Base-by-base conservation (phyloP, 2,113 vertebrate genomes). In the Sylvilagus bachmani region DNA sequence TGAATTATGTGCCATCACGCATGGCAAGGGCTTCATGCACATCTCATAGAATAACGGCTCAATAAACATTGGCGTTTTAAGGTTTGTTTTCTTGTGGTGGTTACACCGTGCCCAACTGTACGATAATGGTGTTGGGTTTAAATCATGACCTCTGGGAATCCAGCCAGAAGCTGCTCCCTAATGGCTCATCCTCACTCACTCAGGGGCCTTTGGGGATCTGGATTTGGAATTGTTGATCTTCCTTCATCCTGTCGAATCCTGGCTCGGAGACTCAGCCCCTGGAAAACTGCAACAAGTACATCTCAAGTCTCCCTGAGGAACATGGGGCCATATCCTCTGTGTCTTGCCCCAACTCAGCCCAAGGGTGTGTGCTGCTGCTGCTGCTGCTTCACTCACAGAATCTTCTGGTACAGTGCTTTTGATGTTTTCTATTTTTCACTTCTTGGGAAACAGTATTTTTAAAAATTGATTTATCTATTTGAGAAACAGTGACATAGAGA, bases 191-290 rank as follows among this genome's bases (percentile, higher is more conserved):
- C 19, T 79, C 33, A 80, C 29, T 73, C 29, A 55, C 62, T 67
- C 13, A 49, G 14, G 31, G 33, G 16, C 77, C 78, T 75, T 79
- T 83, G 29, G 27, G 22, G 29, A 49, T 81, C 19, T 49, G 11
- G 67, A 87, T 81, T 80, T 55, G 11, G 44, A 58, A 79, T 64
- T 82, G 61, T 49, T 92, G 51, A 71, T 92, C 29, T 74, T 55
- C 29, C 77, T 93, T 24, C 49, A 51, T 77, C 58, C 64, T 90
- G 24, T 10, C 49, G 27, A 67, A 79, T 83, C 38, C 62, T 69
- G 70, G 12, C 36, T 80, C n/a, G 66, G 33, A 93, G 61, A 93
- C 78, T 70, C 19, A 71, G 49, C 29, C 16, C 36, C 38, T 83
- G 71, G 58, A 49, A 94, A 89, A 86, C 21, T 62, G 4, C 19